Evolutionary conservation across 2,797 vertebrate genomes (phyloP), one percentile per base, ranked within the genome.

Genomic region (Anguilla pacifica): DNA sequence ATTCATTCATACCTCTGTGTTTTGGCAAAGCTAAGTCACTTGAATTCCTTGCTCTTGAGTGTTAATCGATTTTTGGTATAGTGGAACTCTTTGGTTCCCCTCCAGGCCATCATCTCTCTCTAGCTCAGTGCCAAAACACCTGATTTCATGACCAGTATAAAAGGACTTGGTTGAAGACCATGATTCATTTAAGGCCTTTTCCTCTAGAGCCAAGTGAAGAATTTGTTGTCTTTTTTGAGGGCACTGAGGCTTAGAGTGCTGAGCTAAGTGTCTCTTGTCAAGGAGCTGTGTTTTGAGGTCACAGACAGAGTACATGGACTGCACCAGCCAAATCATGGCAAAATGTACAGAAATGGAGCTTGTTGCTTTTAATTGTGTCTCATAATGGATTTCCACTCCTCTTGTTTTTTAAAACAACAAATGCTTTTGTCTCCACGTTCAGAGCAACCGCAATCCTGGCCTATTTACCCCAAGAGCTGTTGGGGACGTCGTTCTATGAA

Each of bases 401-500:
- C 59, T 74, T 59, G 28, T 57, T n/a, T 84, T 57, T 17, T 10
- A 55, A 28, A 19, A 15, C n/a, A 11, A n/a, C n/a, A 84, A n/a
- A 79, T 57, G 53, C 53, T 22, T 31, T 46, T 49, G 70, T 59
- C 57, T 85, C 15, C n/a, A 15, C 72, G 31, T 93, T 28, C 88
- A 99, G 99, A 96, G 98, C 98, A 82, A 99, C 99, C 5, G 99
- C 98, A 90, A 99, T 99, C 91, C 95, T 99, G 70, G 98, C 98
- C 51, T 99, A 99, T 93, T 96, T 99, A 94, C 99, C 99, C 88
- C 98, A 99, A 91, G 99, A 99, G 93, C 97, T 99, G 92, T 95
- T 99, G 93, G 99, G 99, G 91, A 99, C 98, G 49, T 99, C 98
- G 0, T 99, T 98, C 96, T 99, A 99, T 0, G 99, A 99, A 90